A percentile compares a stretch with the other conserved stretches of the same genome.
These are phyloP conservation scores for Menura novaehollandiae DNA, from an alignment of 2,113 vertebrate genomes.

Conservation along the genomic window DNA sequence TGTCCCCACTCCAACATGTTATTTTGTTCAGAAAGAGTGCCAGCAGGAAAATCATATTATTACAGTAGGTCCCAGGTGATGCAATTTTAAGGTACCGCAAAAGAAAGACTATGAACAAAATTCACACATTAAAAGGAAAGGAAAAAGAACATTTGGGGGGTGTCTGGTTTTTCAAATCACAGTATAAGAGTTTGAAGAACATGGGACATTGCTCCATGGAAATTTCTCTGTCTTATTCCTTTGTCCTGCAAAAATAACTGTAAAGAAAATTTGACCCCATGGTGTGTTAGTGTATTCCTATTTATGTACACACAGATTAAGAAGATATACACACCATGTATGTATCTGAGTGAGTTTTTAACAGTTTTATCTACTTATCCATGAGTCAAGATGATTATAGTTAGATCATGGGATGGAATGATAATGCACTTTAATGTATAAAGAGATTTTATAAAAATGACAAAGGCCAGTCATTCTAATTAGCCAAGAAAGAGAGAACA, in stretches of 20 bases:
- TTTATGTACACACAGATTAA: not conserved
- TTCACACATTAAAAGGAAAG: not conserved
- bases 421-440: not conserved
- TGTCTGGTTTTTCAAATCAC: not conserved
- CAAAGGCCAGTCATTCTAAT: not conserved
- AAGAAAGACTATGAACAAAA: not conserved
- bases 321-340: not conserved
- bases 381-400: not conserved
- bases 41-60: not conserved
- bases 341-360: not conserved
- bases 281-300: not conserved
- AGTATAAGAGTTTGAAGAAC: not conserved
- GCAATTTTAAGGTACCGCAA: not conserved
- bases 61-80: not conserved
- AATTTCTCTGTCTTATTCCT: not conserved
- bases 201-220: not conserved
- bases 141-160: not conserved
- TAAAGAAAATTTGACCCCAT: not conserved
- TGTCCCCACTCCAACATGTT: not conserved
- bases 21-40: not conserved
- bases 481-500: conserved; percentile 5
- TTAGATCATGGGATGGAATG: not conserved
- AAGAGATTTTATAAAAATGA: not conserved
- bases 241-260: not conserved
- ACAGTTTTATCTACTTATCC: not conserved